Evolutionary conservation across 2,888 invertebrate genomes (phyloP), one percentile per base, ranked within the genome.

Genomic region (Agrilus mali): DNA sequence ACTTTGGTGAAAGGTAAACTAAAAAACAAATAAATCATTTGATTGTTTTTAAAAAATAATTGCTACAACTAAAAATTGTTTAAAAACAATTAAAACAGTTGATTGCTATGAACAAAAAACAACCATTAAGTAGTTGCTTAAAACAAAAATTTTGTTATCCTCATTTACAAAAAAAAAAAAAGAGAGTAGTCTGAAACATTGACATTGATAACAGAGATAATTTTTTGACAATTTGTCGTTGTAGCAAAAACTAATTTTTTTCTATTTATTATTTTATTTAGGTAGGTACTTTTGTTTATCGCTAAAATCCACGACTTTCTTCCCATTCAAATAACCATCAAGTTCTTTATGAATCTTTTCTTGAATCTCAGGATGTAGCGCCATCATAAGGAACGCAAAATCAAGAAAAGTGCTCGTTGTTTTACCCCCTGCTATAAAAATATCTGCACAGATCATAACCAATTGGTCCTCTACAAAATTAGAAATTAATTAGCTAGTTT

Each of bases 351-450:
- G 74, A 1, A 78, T 63, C 52, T 71, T 70, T 2, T 61, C 55
- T 58, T 82, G 81, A 3, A 80, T 60, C 8, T 78, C 73, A 36
- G 73, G 72, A 46, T 74, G 65, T 20, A 74, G 55, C 14, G 75
- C 65, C 69, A 81, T 73, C 50, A 72, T 68, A 54, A 81, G 64
- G 38, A 82, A 65, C 1, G 74, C 69, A 55, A 80, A 73, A 51
- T 78, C 77, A 13, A 82, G 59, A 0, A 78, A 77, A 33, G 68
- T 72, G 45, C 77, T 74, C 1, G 80, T 81, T 0, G 80, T 81
- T 51, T 73, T 72, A 0, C 74, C 70, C 2, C 82, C 82, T 5
- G 78, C 82, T 53, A 82, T 73, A 52, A 82, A 79, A 37, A 82
- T 67, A 58, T 83, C 83, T 43, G 80, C 56, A 51, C 80, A 74